These are phyloP conservation scores for Enteromius anoplus DNA, from an alignment of 2,797 vertebrate genomes.

Conservation along the genomic window DNA sequence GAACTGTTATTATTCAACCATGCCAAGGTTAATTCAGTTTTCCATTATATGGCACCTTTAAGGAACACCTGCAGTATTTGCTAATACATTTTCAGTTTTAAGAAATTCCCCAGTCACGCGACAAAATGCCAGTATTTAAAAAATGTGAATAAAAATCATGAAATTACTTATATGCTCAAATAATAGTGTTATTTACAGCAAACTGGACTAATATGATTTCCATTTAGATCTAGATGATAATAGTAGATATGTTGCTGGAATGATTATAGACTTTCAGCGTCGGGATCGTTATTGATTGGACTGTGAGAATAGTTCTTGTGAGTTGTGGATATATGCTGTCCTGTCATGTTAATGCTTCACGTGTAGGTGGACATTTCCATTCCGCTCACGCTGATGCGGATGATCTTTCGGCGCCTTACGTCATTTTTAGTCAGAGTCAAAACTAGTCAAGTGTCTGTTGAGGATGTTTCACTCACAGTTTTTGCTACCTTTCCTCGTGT, in stretches of 20 bases:
- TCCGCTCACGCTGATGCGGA: slow-evolving; percentile 1
- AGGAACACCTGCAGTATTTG: no score
- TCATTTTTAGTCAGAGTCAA: slow-evolving; percentile 9
- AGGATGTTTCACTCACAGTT: slow-evolving; percentile 1
- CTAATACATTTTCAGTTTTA: neutral
- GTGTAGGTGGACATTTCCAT: slow-evolving; percentile 3
- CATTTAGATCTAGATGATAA: neutral
- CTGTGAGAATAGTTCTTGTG: neutral
- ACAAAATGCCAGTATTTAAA: neutral
- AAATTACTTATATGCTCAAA: neutral
- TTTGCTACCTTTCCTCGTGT: neutral
- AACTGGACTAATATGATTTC: neutral
- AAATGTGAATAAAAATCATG: no score
- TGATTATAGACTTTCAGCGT: neutral
- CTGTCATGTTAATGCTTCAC: neutral
- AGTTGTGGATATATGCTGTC: neutral
- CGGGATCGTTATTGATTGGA: neutral
- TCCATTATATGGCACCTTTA: no score
- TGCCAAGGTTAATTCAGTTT: no score
- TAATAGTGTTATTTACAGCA: neutral
- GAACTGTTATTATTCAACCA: no score
- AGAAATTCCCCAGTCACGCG: neutral
- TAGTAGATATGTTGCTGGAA: neutral
- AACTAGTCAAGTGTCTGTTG: slow-evolving; percentile 7
- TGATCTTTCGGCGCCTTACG: neutral